These are phyloP conservation scores for Parauchenoglanis ngamensis DNA, from an alignment of 2,797 vertebrate species.

Conservation along the genomic window DNA sequence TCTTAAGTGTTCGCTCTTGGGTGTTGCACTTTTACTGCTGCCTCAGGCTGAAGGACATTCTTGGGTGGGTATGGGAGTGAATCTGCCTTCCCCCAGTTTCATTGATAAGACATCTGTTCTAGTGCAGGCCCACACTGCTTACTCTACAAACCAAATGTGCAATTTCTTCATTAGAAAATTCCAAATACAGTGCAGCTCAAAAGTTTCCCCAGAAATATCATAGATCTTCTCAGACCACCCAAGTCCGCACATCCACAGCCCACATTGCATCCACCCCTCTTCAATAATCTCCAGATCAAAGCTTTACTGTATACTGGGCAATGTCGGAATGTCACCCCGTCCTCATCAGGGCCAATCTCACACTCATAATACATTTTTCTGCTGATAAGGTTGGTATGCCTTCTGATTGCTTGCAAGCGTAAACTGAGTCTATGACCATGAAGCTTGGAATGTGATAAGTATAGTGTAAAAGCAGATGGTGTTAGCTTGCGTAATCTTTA, in stretches of 20 bases:
- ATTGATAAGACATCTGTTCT: slow-evolving; percentile 24
- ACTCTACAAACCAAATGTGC: not conserved
- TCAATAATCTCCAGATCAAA: slow-evolving; percentile 62
- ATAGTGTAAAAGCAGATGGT: not conserved
- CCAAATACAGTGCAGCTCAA: not conserved
- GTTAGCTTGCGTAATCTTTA: not conserved
- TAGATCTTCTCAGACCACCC: slow-evolving; percentile 25
- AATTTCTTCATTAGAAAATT: slow-evolving; percentile 6
- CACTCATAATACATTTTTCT: slow-evolving; percentile 68
- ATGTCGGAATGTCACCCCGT: slow-evolving; percentile 51
- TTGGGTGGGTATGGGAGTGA: slow-evolving; percentile 39
- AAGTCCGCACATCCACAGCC: slow-evolving; percentile 20
- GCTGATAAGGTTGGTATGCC: slow-evolving; percentile 69
- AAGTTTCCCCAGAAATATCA: slow-evolving; percentile 35
- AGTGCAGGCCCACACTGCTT: not conserved
- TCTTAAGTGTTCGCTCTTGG: slow-evolving; percentile 41
- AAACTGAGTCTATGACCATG: slow-evolving; percentile 61
- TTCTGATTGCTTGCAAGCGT: slow-evolving; percentile 38
- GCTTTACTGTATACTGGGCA: slow-evolving; percentile 52
- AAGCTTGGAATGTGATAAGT: slow-evolving; percentile 18
- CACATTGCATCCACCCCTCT: slow-evolving; percentile 16
- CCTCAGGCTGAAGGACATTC: slow-evolving; percentile 43
- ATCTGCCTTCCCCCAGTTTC: slow-evolving; percentile 58
- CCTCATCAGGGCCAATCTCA: slow-evolving; percentile 52
- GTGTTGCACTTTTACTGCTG: slow-evolving; percentile 48